These are phyloP conservation scores for Etia nguti DNA, from an alignment of 2,113 vertebrate species.

Conservation along the genomic window DNA sequence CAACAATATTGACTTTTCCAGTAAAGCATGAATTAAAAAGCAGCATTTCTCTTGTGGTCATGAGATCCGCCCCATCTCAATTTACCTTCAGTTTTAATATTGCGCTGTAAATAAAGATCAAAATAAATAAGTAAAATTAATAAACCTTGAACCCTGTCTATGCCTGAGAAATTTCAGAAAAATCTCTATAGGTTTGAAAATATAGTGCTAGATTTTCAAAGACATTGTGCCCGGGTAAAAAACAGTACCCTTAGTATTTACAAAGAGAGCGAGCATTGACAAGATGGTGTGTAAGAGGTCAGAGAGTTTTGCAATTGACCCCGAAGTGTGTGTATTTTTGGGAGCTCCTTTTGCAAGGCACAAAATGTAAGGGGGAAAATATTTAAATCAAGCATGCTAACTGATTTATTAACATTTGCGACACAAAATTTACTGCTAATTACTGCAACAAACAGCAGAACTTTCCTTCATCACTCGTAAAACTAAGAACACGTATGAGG, in stretches of 20 bases:
- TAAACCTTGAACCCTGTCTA: not conserved
- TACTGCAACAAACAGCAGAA: not conserved
- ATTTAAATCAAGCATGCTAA: not conserved
- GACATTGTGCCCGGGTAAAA: not conserved
- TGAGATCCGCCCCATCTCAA: conserved; percentile 37
- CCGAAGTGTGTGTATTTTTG: not conserved
- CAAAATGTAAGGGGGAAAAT: not conserved
- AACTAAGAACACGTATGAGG: not conserved
- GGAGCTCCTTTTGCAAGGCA: not conserved
- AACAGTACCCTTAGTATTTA: not conserved
- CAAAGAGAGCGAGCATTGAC: not conserved
- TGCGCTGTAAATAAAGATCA: conserved; percentile 15
- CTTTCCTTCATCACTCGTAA: not conserved
- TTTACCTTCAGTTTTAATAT: conserved; percentile 19
- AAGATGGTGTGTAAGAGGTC: not conserved
- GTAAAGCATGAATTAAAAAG: conserved; percentile 57
- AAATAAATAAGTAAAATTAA: not conserved
- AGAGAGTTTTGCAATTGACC: not conserved
- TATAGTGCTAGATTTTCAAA: not conserved
- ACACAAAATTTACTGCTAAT: not conserved
- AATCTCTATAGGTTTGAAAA: conserved; percentile 1
- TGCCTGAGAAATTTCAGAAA: not conserved
- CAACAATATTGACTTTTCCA: conserved; percentile 70
- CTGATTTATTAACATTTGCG: not conserved
- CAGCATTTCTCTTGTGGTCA: conserved; percentile 28